A percentile compares a stretch with the other conserved stretches of the same genome.
Conservation (phyloP, 2,113 vertebrate species). For the Coturnix japonica region DNA sequence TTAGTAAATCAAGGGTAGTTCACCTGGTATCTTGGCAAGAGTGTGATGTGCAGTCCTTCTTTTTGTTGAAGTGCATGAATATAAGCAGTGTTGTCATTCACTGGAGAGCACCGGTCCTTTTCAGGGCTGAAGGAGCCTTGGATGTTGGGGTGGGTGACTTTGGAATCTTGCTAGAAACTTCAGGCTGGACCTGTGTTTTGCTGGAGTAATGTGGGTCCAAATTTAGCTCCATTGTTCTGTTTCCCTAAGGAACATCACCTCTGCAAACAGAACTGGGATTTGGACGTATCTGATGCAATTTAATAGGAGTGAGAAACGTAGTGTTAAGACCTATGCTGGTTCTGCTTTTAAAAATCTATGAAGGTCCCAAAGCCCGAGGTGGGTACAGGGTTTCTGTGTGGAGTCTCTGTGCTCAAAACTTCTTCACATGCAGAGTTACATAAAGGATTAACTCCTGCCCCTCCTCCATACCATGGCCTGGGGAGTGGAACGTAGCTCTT, state of each 20-base stretch:
- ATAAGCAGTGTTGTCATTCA: not conserved
- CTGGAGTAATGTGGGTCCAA: too few species aligned
- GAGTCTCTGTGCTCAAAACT: not conserved
- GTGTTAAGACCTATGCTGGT: too few species aligned
- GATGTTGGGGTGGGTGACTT: not conserved
- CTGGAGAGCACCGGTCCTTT: not conserved
- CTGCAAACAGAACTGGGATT: rapidly evolving
- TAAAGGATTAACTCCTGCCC: rapidly evolving
- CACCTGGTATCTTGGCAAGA: not conserved
- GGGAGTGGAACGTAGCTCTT: rapidly evolving
- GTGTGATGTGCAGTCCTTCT: not conserved
- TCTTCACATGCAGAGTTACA: not conserved
- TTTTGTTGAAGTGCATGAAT: not conserved
- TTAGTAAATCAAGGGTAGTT: not conserved
- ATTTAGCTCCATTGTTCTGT: not conserved
- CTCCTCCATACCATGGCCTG: not conserved
- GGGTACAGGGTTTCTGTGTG: not conserved
- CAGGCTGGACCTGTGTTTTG: not conserved
- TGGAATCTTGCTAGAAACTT: not conserved
- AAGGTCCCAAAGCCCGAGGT: not conserved
- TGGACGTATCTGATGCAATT: rapidly evolving
- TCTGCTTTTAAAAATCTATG: not conserved
- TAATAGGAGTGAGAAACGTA: not conserved
- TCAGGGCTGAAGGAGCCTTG: not conserved
- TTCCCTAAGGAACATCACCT: rapidly evolving